Conservation (phyloP, 2,113 vertebrate species). For the Xenus cinereus region DNA sequence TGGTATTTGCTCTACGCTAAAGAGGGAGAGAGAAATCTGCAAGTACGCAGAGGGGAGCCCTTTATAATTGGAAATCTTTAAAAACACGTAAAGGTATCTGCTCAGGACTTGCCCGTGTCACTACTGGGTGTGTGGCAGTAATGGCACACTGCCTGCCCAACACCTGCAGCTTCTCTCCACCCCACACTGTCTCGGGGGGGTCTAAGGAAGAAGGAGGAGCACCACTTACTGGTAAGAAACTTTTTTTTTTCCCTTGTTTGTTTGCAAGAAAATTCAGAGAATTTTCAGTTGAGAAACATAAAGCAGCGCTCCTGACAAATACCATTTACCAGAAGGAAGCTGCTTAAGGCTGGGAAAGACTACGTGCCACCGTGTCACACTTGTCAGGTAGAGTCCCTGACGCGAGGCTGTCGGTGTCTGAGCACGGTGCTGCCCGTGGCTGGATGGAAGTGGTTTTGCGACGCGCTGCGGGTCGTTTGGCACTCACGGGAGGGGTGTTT, state of each 20-base stretch:
- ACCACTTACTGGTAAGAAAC: background rate
- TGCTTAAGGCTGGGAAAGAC: background rate
- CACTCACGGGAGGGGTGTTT: background rate
- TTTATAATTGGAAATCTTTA: background rate
- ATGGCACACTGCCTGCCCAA: fast-evolving
- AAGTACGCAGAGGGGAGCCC: background rate
- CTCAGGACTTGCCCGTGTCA: fast-evolving
- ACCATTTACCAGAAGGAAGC: background rate
- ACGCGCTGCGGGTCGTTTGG: background rate
- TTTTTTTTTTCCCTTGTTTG: too few relatives aligned
- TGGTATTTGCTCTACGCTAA: background rate
- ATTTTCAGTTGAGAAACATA: background rate
- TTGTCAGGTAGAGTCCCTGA: background rate
- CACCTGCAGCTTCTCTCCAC: background rate
- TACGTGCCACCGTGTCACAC: fast-evolving
- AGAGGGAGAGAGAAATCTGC: background rate
- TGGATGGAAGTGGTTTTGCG: background rate
- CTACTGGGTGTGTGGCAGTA: fast-evolving
- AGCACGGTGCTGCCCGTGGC: background rate
- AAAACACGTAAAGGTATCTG: background rate
- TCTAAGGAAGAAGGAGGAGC: background rate
- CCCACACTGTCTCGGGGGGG: background rate
- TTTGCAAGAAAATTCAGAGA: background rate
- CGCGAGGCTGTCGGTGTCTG: background rate
- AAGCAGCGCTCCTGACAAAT: background rate